These are phyloP conservation scores for Terebella lapidaria DNA, from an alignment of 2,888 invertebrate genomes.

Conservation along the genomic window DNA sequence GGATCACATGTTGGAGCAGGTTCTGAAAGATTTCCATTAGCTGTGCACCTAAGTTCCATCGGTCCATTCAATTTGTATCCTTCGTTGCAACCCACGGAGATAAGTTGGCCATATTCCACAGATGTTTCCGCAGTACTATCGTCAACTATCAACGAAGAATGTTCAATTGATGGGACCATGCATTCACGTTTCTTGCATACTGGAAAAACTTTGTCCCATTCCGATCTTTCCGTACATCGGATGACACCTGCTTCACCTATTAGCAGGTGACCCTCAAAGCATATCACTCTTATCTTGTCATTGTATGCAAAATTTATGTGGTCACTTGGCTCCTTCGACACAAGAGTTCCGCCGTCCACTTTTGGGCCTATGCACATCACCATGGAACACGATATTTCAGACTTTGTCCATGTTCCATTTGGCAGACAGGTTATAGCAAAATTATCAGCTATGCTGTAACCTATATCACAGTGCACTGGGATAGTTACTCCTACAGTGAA, in stretches of 20 bases:
- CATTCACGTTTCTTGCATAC: conserved; percentile 27
- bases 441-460: conserved; percentile 1
- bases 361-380: not conserved
- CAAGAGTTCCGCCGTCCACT: not conserved
- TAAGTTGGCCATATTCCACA: conserved; percentile 2
- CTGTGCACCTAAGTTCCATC: conserved; percentile 14
- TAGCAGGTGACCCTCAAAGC: not conserved
- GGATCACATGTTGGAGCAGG: conserved; percentile 11
- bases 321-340: not conserved
- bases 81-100: conserved; percentile 11
- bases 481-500: not conserved
- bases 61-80: conserved; percentile 13
- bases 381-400: not conserved
- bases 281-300: not conserved
- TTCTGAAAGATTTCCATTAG: conserved; percentile 22
- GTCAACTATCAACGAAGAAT: not conserved
- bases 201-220: conserved; percentile 41
- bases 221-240: conserved; percentile 22
- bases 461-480: not conserved
- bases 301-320: not conserved
- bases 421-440: conserved; percentile 5
- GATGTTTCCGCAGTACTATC: not conserved
- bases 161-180: conserved; percentile 6
- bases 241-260: not conserved
- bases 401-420: conserved; percentile 8